A percentile compares a stretch with the other conserved stretches of the same genome.
Evolutionary conservation across 2,888 invertebrate species (phyloP).

Genomic region (Lissocephala sabroskyi): DNA sequence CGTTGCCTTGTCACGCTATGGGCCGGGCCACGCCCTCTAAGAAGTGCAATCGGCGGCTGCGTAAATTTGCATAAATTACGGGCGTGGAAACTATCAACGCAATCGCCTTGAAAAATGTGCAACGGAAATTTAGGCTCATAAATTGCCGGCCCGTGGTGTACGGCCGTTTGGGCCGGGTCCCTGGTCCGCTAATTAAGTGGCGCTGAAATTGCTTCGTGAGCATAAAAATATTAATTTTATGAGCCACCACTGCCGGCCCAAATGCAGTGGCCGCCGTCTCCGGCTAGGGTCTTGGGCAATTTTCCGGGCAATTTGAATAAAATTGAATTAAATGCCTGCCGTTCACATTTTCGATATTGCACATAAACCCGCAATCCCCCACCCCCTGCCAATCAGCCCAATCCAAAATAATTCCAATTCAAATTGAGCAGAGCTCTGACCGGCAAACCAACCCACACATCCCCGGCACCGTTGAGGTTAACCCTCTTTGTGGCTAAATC

Average conservation of each 20-base stretch:
- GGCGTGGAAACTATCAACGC: conserved; percentile 44
- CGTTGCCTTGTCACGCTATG: neutral
- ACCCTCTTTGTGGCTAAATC: no score
- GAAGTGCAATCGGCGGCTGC: no score
- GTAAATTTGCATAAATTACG: conserved; percentile 59
- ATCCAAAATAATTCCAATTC: conserved; percentile 25
- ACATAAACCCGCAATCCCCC: conserved; percentile 10
- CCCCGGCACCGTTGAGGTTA: no score
- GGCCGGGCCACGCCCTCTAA: conserved; percentile 4
- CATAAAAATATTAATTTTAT: conserved; percentile 52
- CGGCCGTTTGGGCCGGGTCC: neutral
- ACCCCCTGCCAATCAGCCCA: neutral
- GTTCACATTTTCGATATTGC: conserved; percentile 1
- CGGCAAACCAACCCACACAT: no score
- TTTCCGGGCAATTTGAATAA: conserved; percentile 53
- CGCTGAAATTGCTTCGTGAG: conserved; percentile 47
- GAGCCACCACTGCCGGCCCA: conserved; percentile 3
- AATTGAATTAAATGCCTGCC: conserved; percentile 48
- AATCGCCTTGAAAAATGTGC: conserved; percentile 60
- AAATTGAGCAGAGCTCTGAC: conserved; percentile 3
- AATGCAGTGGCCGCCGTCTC: neutral
- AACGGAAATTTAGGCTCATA: conserved; percentile 57
- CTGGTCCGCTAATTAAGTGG: conserved; percentile 49
- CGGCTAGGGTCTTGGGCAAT: conserved; percentile 25
- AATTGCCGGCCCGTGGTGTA: conserved; percentile 25